Percentiles rank a stretch among this genome's conserved stretches.
Conservation (phyloP, 2,888 invertebrate genomes). For the Lathronympha strigana region DNA sequence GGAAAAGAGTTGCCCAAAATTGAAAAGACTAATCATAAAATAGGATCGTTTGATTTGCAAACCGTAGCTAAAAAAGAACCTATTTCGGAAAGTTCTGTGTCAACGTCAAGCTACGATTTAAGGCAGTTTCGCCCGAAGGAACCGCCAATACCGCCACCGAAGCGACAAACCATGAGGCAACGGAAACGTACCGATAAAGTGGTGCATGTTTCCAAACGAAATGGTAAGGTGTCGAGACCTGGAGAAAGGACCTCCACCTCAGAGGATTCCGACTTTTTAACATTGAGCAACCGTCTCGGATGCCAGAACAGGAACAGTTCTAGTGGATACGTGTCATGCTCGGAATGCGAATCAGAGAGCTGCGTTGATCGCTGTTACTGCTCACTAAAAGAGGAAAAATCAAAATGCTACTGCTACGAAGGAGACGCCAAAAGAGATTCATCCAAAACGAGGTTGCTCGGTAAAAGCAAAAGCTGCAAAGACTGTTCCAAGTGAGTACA, state of each 20-base stretch:
- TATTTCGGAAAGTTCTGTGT: conserved; percentile 84
- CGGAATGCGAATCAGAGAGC: conserved; percentile 94
- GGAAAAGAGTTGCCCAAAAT: conserved; percentile 73
- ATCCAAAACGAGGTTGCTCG: conserved; percentile 63
- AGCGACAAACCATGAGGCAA: conserved; percentile 71
- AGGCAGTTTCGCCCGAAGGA: conserved; percentile 85
- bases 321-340: conserved; percentile 92
- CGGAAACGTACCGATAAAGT: conserved; percentile 73
- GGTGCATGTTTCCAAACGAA: conserved; percentile 72
- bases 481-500: conserved; percentile 77
- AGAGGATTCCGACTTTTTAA: conserved; percentile 85
- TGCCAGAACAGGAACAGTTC: conserved; percentile 86
- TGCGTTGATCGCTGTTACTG: conserved; percentile 95
- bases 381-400: conserved; percentile 85
- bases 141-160: conserved; percentile 69
- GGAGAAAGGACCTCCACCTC: conserved; percentile 86
- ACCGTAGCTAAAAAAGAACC: conserved; percentile 61
- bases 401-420: conserved; percentile 87
- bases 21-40: conserved; percentile 58
- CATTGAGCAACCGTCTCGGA: conserved; percentile 83
- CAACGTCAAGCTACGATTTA: conserved; percentile 86
- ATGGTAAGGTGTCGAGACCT: conserved; percentile 76
- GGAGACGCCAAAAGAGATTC: conserved; percentile 76
- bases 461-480: conserved; percentile 71
- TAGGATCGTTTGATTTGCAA: conserved; percentile 58